Percentiles rank a stretch among this genome's conserved stretches.
Evolutionary conservation across 2,797 vertebrate species (phyloP).

Genomic region (Pantherophis alleghaniensis): DNA sequence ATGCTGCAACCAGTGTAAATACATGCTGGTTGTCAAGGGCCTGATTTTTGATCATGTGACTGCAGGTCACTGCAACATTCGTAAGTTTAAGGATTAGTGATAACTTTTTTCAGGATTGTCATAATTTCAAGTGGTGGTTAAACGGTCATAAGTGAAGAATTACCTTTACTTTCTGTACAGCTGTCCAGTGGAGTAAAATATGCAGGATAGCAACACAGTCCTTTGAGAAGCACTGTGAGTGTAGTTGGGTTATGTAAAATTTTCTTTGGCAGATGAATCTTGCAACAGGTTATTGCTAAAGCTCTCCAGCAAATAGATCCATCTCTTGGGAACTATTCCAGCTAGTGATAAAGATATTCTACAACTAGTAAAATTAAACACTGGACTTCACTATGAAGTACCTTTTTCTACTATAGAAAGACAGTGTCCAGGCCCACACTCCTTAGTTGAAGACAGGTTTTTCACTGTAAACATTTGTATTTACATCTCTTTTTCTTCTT

Average conservation of each 20-base stretch:
- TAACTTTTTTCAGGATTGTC: neutral
- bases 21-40: neutral
- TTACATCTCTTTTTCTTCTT: neutral
- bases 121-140: neutral
- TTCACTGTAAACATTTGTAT: neutral
- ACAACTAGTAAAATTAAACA: neutral
- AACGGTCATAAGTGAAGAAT: neutral
- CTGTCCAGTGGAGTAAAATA: neutral
- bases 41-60: neutral
- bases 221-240: neutral
- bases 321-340: neutral
- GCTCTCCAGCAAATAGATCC: neutral
- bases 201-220: neutral
- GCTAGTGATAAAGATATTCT: neutral
- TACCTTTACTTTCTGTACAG: neutral
- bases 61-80: neutral
- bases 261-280: neutral
- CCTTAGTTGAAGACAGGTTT: neutral
- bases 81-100: neutral
- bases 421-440: neutral
- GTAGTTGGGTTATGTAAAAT: neutral
- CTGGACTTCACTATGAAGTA: neutral
- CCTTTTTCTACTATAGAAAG: neutral
- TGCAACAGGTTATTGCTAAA: neutral
- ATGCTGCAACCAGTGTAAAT: neutral